Evolutionary conservation across 2,888 invertebrate species (phyloP), one percentile per base, ranked within the genome.

Genomic region (Hypolimnas misippus): DNA sequence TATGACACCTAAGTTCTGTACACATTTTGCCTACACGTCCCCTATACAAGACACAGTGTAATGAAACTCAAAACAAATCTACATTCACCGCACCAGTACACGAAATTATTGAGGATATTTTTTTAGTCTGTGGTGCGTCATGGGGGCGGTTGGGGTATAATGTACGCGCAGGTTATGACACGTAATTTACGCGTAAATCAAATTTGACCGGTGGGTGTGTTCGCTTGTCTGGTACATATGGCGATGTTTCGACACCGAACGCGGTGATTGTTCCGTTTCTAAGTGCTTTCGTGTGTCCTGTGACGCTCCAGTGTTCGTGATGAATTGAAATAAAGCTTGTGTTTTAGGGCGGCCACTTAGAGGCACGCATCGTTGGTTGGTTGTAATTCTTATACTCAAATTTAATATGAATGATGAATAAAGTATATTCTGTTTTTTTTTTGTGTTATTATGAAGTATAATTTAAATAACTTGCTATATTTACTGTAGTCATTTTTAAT

Each of bases 151-250:
- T 53, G 10, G 67, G 71, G 70, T 77, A 76, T 75, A 75, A 73
- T 81, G 83, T 72, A 80, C 80, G 67, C 64, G 68, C 77, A 83
- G 84, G 84, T 87, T 89, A 90, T 89, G 89, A 89, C 90, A 91
- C 87, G 92, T 91, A 87, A 92, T 91, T 91, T 87, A 79, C 81
- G 90, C 89, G 91, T 92, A 91, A 91, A 92, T 92, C 92, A 92
- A 90, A 89, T 92, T 91, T 89, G 92, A 90, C 90, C 86, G 85
- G 88, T 89, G 83, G 92, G 91, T 83, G 91, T 80, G 82, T 69
- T 71, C 69, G 72, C 76, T 82, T 91, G 92, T 91, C 92, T 85
- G 74, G 81, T 82, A 76, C 92, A 92, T 92, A 92, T 92, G 92
- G 84, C 88, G 84, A 81, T 79, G 81, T 87, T 90, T 87, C 86